Base-by-base conservation (phyloP, 2,797 vertebrate genomes). In the Catamblyrhynchus diadema region DNA sequence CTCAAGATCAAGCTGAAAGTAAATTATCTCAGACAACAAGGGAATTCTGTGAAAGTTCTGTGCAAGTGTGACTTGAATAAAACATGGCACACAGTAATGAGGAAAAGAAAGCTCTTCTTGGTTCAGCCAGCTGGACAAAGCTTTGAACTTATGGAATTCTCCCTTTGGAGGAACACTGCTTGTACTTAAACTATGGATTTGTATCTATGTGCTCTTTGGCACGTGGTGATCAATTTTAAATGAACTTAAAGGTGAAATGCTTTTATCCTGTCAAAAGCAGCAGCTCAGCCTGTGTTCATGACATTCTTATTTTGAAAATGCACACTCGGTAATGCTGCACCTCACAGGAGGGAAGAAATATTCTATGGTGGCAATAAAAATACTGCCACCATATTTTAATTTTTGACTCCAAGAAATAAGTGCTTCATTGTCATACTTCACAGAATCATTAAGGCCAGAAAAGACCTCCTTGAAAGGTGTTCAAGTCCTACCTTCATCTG, bases 11-110 rank as follows among this genome's bases (percentile, higher is more conserved):
- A 83, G 57, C 54, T 80, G 48, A 67, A 95, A 85, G 69, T 82
- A 94, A 95, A 95, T 92, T 69, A 72, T 78, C 61, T 81, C 86
- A 67, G 61, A 92, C 65, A 87, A 64, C 37, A 59, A 70, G 53
- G 53, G 67, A 95, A 87, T 77, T 42, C 53, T 71, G n/a, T 57
- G 79, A 72, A 81, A 81, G 62, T 77, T 86, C 69, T 57, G 33
- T 24, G 75, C 30, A 53, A 93, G 50, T 61, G 81, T 94, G 75
- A 86, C 71, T 86, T 82, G 86, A 89, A 93, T 93, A 81, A 79
- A 95, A 80, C 44, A 62, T 35, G 30, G 66, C 37, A 35, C 13
- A 22, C 10, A 39, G 42, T 4, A 44, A 22, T 14, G 59, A 75
- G 48, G 71, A 75, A 42, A 57, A 12, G 18, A 69, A 78, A 75